Percentiles rank a stretch among this genome's conserved stretches.
phyloP scores from a whole-genome alignment of 2,113 vertebrate genomes.

The Anser cygnoides region DNA sequence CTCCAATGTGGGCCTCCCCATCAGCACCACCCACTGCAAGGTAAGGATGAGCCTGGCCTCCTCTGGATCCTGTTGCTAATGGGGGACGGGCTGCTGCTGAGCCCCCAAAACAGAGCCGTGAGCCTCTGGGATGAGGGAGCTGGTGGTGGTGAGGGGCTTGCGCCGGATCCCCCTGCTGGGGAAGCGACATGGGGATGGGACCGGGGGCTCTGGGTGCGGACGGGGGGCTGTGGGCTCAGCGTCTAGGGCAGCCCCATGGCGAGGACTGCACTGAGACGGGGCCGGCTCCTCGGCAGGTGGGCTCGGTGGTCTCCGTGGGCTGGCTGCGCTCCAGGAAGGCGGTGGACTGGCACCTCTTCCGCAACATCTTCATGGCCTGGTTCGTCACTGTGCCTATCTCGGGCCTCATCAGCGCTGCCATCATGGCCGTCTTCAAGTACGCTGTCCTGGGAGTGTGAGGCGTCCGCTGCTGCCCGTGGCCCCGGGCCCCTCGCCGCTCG shows the following conservation, averaged over 20 bases:
- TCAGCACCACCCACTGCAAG: constrained; percentile 98
- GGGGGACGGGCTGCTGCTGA: no score
- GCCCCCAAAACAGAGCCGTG: not conserved
- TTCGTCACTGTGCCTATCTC: constrained; percentile 96
- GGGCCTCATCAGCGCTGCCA: constrained; percentile 90
- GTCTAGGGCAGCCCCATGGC: no score
- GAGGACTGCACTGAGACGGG: accelerated
- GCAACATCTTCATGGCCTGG: constrained; percentile 98
- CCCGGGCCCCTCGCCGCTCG: not conserved
- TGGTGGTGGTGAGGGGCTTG: not conserved
- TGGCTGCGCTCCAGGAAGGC: constrained; percentile 96
- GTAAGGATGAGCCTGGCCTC: constrained; percentile 59
- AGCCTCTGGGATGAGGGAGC: not conserved
- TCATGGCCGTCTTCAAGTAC: constrained; percentile 90
- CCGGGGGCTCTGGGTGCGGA: no score
- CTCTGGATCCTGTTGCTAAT: no score
- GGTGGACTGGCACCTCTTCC: constrained; percentile 94
- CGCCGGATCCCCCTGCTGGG: not conserved
- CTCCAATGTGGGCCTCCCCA: constrained; percentile 93
- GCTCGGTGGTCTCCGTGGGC: constrained; percentile 93
- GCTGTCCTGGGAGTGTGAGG: constrained; percentile 65
- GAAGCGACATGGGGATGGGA: no score
- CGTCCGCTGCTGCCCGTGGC: not conserved
- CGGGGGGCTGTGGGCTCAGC: not conserved
- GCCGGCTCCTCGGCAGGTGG: constrained; percentile 78